Conservation (phyloP, 1,140 invertebrate species). For the Drosophila biarmipes region DNA sequence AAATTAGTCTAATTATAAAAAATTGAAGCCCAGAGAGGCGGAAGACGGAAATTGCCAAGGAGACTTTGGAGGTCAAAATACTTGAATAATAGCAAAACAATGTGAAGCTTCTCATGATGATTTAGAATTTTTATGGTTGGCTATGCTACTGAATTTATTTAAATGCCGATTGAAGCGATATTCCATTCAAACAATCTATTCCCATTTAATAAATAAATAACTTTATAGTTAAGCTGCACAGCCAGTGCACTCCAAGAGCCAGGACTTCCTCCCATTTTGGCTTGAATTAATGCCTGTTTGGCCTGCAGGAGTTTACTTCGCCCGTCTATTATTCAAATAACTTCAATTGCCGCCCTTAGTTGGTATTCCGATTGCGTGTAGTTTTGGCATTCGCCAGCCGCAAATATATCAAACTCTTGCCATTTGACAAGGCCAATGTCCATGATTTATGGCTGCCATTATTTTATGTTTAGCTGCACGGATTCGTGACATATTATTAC, state of each 20-base stretch:
- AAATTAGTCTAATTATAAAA: slow-evolving; percentile 20
- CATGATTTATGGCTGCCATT: slow-evolving; percentile 69
- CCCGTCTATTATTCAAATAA: slow-evolving; percentile 27
- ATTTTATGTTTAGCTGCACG: slow-evolving; percentile 72
- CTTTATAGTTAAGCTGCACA: neutral
- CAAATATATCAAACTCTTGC: slow-evolving; percentile 55
- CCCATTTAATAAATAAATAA: no score
- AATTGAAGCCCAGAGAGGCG: neutral
- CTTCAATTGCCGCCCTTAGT: slow-evolving; percentile 30
- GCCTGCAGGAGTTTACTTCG: slow-evolving; percentile 13
- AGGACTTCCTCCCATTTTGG: neutral
- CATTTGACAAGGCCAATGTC: slow-evolving; percentile 67
- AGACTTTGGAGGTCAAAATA: neutral
- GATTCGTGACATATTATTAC: slow-evolving; percentile 52
- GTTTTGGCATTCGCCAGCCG: slow-evolving; percentile 48
- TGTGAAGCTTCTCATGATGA: neutral
- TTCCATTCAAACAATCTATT: no score
- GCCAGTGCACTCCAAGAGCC: neutral
- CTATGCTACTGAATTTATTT: no score
- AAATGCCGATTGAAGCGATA: no score
- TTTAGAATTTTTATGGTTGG: no score
- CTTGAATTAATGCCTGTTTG: slow-evolving; percentile 3
- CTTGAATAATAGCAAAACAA: neutral
- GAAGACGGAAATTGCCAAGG: neutral
- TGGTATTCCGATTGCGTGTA: slow-evolving; percentile 59